These are phyloP conservation scores for Dicrurus megarhynchus DNA, from an alignment of 2,113 vertebrate species.

Conservation along the genomic window DNA sequence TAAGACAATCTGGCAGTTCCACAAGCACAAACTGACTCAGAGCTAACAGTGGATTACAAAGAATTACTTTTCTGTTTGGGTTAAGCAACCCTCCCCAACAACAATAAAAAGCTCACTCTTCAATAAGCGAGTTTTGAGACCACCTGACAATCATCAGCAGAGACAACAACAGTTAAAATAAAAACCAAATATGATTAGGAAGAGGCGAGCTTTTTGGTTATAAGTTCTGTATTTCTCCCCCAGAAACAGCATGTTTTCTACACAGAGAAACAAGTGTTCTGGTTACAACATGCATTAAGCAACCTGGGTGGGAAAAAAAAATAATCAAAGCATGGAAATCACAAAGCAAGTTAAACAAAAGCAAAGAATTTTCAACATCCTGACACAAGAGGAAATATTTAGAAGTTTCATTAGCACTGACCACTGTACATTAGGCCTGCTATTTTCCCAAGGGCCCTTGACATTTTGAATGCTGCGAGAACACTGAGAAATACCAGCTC, in stretches of 20 bases:
- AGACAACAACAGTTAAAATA: neutral
- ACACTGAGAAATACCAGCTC: neutral
- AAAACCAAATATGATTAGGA: neutral
- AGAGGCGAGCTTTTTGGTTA: neutral
- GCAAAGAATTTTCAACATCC: neutral
- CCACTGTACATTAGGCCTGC: neutral
- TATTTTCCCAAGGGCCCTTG: constrained; percentile 36
- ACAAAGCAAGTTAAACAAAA: constrained; percentile 25
- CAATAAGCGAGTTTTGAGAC: neutral
- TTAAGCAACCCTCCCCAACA: neutral
- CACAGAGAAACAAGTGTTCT: neutral
- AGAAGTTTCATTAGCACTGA: constrained; percentile 47
- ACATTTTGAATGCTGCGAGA: neutral
- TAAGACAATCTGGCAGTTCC: constrained; percentile 14
- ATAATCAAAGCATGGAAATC: constrained; percentile 9
- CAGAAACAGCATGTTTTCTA: neutral
- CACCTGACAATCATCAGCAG: neutral
- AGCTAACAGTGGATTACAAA: neutral
- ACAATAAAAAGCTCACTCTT: neutral
- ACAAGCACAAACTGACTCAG: neutral
- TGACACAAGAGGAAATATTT: constrained; percentile 29
- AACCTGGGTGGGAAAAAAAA: neutral
- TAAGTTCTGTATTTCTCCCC: neutral
- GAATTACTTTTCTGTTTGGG: neutral
- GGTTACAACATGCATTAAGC: neutral